These are phyloP conservation scores for Crotalus horridus DNA, from an alignment of 2,113 vertebrate genomes.

Conservation along the genomic window DNA sequence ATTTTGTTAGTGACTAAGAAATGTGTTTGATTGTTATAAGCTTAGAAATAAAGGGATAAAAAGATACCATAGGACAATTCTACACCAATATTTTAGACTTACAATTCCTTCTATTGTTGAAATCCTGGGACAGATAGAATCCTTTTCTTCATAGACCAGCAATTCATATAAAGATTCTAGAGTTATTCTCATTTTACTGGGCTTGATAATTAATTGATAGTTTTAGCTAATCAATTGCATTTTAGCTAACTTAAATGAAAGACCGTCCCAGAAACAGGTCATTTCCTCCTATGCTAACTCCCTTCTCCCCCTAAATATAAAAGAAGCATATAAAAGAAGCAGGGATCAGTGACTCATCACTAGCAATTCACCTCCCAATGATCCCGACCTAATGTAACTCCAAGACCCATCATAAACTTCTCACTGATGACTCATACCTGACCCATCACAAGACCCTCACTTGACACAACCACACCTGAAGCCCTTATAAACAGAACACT, in stretches of 20 bases:
- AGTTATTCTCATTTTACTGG: background rate
- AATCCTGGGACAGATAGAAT: background rate
- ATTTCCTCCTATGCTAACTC: background rate
- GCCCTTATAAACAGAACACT: no score
- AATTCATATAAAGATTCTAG: background rate
- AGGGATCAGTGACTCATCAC: background rate
- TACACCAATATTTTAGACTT: background rate
- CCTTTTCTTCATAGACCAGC: background rate
- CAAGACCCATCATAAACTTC: no score
- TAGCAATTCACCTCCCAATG: no score
- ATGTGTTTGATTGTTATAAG: background rate
- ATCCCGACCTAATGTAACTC: no score
- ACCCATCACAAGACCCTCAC: no score
- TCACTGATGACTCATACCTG: no score
- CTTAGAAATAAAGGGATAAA: rapidly evolving
- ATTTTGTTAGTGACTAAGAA: rapidly evolving
- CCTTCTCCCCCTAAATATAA: background rate
- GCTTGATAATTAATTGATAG: background rate
- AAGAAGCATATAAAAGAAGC: background rate
- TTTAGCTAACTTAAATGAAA: background rate
- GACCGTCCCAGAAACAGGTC: background rate
- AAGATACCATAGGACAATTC: background rate
- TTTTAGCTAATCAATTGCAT: background rate
- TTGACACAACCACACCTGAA: no score
- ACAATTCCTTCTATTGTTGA: background rate